Evolutionary conservation across 2,888 invertebrate species (phyloP).

Genomic region (Volucella zonaria): DNA sequence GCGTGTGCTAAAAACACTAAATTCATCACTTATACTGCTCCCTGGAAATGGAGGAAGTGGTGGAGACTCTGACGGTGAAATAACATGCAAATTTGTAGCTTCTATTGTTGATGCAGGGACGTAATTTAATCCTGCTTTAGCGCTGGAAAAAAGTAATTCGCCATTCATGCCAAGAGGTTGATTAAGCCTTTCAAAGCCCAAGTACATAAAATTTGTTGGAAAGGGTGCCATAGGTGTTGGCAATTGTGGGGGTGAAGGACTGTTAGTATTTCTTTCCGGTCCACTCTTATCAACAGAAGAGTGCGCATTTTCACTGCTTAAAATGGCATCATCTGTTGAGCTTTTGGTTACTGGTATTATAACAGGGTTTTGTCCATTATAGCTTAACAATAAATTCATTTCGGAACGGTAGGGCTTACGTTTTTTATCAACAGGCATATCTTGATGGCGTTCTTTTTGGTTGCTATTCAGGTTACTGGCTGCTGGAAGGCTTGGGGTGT

Average conservation of each 20-base stretch:
- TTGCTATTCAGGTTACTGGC: conserved; percentile 31
- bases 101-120: conserved; percentile 73
- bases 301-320: conserved; percentile 32
- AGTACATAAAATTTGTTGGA: conserved; percentile 81
- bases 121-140: conserved; percentile 57
- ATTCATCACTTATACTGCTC: conserved; percentile 38
- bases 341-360: conserved; percentile 75
- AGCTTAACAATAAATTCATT: conserved; percentile 81
- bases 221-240: conserved; percentile 82
- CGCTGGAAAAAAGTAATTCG: conserved; percentile 35
- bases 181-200: conserved; percentile 80
- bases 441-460: conserved; percentile 23
- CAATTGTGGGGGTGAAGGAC: conserved; percentile 81
- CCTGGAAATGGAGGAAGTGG: conserved; percentile 50
- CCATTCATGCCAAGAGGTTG: conserved; percentile 69
- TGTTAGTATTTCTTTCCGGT: conserved; percentile 73
- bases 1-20: conserved; percentile 77
- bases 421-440: conserved; percentile 74
- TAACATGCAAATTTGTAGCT: conserved; percentile 30
- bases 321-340: conserved; percentile 15
- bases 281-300: conserved; percentile 27
- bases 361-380: conserved; percentile 79
- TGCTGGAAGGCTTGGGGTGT: conserved; percentile 54
- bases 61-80: conserved; percentile 25
- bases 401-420: conserved; percentile 82